phyloP scores from a whole-genome alignment of 2,797 vertebrate species.

The Odontamblyopus lacepedii region DNA sequence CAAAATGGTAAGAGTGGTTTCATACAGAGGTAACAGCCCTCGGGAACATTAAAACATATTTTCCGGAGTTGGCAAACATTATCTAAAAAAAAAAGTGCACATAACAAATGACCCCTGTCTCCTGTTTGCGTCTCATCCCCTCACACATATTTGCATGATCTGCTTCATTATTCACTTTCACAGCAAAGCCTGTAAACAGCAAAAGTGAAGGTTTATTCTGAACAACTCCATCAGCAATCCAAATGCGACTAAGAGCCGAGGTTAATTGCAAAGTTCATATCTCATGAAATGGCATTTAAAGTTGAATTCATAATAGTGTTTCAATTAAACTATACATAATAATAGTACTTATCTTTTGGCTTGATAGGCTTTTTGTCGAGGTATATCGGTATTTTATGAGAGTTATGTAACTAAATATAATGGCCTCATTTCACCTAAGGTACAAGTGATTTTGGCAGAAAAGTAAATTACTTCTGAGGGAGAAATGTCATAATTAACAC shows the following conservation, averaged over 20 bases:
- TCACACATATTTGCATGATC: conserved; percentile 24
- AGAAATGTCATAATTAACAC: conserved; percentile 27
- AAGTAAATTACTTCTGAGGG: conserved; percentile 42
- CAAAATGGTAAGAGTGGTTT: conserved; percentile 7
- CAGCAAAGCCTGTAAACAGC: conserved; percentile 17
- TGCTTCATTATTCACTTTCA: conserved; percentile 25
- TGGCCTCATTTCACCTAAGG: conserved; percentile 35
- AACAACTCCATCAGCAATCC: conserved; percentile 6
- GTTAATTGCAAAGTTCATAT: conserved; percentile 24
- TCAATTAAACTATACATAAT: conserved; percentile 29
- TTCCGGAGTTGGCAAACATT: conserved; percentile 14
- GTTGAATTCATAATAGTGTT: conserved; percentile 16
- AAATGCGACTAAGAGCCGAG: conserved; percentile 6
- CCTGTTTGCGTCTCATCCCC: conserved; percentile 16
- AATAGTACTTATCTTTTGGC: conserved; percentile 32
- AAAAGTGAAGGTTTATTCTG: background rate
- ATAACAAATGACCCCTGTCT: conserved; percentile 10
- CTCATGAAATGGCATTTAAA: conserved; percentile 13
- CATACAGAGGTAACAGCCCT: conserved; percentile 11
- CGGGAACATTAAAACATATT: background rate
- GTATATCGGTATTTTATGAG: conserved; percentile 51
- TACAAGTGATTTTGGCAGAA: conserved; percentile 39
- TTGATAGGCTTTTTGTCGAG: conserved; percentile 57
- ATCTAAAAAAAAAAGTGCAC: conserved; percentile 27
- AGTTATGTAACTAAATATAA: conserved; percentile 32